These are phyloP conservation scores for Cyanoderma ruficeps DNA, from an alignment of 2,113 vertebrate genomes.

Conservation along the genomic window DNA sequence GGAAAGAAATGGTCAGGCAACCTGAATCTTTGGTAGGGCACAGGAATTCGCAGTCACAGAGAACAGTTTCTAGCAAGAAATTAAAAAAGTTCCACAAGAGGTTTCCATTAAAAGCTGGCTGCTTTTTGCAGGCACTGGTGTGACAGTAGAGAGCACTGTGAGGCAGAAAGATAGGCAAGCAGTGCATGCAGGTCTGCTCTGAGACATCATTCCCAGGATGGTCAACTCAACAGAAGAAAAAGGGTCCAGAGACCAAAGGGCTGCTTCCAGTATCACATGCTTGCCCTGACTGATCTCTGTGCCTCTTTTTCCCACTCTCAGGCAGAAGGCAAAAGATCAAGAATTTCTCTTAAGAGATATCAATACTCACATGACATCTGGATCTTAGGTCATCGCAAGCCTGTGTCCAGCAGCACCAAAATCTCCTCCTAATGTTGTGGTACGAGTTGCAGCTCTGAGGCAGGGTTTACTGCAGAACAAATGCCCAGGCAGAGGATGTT, in stretches of 20 bases:
- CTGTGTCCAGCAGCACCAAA: background rate
- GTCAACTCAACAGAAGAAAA: background rate
- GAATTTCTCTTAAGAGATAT: background rate
- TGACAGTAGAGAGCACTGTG: background rate
- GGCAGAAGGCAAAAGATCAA: background rate
- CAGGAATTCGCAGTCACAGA: background rate
- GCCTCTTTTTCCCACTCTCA: background rate
- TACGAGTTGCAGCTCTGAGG: background rate
- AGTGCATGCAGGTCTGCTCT: background rate
- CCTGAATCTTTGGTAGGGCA: background rate
- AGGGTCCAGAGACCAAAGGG: background rate
- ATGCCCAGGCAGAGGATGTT: background rate
- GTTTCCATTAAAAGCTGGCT: background rate
- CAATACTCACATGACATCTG: rapidly evolving
- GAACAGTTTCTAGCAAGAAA: background rate
- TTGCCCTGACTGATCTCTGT: background rate
- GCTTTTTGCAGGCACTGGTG: background rate
- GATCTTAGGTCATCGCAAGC: background rate
- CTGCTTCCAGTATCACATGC: rapidly evolving
- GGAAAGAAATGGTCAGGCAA: background rate
- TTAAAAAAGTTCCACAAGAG: background rate
- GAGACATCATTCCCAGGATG: background rate
- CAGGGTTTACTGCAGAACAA: background rate
- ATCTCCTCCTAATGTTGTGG: background rate
- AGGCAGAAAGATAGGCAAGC: background rate